Conservation (phyloP, 2,888 invertebrate species). For the Apodemia hepburni region DNA sequence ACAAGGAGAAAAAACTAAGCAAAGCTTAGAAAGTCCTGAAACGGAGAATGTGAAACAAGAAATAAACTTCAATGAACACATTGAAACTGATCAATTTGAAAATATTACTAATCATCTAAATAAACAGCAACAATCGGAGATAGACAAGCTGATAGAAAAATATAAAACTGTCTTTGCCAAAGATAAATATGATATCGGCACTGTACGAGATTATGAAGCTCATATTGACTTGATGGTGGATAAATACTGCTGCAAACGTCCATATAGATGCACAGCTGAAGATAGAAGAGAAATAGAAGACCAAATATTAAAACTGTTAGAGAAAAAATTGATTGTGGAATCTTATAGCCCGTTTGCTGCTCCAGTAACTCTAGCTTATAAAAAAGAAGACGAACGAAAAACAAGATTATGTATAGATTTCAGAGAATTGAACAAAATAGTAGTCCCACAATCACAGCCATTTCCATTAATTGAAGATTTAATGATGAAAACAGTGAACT, state of each 20-base stretch:
- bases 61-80: conserved; percentile 22
- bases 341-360: conserved; percentile 36
- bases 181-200: conserved; percentile 30
- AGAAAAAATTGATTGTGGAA: conserved; percentile 33
- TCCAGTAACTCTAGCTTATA: conserved; percentile 28
- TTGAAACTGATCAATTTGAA: not conserved
- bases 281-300: conserved; percentile 34
- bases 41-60: not conserved
- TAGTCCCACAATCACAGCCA: conserved; percentile 41
- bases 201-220: conserved; percentile 29
- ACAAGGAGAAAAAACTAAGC: conserved; percentile 16
- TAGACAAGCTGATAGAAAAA: conserved; percentile 17
- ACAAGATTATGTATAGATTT: conserved; percentile 40
- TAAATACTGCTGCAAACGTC: conserved; percentile 32
- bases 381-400: conserved; percentile 31
- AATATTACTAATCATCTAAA: conserved; percentile 17
- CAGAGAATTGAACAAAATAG: conserved; percentile 40
- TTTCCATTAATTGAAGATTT: conserved; percentile 43
- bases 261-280: conserved; percentile 31
- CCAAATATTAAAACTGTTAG: conserved; percentile 29
- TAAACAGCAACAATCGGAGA: conserved; percentile 10
- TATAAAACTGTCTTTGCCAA: conserved; percentile 29
- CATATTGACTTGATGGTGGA: conserved; percentile 30
- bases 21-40: not conserved
- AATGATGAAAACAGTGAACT: conserved; percentile 41